Base-by-base conservation (phyloP, 2,797 vertebrate genomes). In the Nyctalus aviator region DNA sequence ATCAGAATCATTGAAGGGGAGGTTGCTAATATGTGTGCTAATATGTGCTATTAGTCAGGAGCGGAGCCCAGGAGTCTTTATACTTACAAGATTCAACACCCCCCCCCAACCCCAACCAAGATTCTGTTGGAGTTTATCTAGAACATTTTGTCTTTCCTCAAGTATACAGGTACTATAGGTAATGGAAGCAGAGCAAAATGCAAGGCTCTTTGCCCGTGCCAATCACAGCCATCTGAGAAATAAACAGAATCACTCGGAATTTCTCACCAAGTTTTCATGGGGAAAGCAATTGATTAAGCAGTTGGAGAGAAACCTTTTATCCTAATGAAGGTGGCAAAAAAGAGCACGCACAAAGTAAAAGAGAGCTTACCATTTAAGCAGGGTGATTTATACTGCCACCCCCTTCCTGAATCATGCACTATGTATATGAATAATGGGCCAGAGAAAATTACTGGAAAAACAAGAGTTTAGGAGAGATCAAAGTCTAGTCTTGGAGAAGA, bases 241-340 rank as follows among this genome's bases (percentile, higher is more conserved):
- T 91, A n/a, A 89, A 88, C 17, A 46, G 30, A 73, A 78, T 87
- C 2, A 1, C 25, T 68, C 5, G 72, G 72, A 71, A 68, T 73
- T 94, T 92, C 64, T 91, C 50, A 59, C 27, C 4, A 77, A 14
- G 17, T 64, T 82, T 94, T 86, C 44, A 72, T 66, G 48, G 21
- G 11, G 25, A 87, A 82, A 95, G 11, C 32, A 94, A 75, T 66
- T n/a, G 55, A 73, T 91, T 84, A 89, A 77, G 18, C 23, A 71
- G 27, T 82, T 91, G 37, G 13, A 94, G n/a, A 84, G 6, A 92
- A 93, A 78, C 12, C 7, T 93, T 68, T 88, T 44, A 76, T 89
- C 20, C 25, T 59, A 86, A 91, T 50, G 3, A 87, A 81, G 5
- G 9, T 77, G n/a, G 25, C 2, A 32, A 46, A 21, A 55, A 32